Evolutionary conservation across 2,113 vertebrate genomes (phyloP).

Genomic region (Pardalotus punctatus): DNA sequence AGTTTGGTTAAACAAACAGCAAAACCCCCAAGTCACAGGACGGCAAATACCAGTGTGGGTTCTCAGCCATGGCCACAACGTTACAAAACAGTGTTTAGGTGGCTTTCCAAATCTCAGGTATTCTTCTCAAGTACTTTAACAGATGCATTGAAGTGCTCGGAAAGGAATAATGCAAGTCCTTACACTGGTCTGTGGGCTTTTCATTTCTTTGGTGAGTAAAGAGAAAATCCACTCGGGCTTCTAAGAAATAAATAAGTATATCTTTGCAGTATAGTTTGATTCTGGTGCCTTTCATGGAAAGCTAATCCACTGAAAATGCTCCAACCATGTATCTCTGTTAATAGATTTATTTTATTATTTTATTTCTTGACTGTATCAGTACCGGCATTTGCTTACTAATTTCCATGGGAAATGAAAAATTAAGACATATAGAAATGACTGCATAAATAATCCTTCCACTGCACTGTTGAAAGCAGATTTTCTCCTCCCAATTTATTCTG

Average conservation of each 20-base stretch:
- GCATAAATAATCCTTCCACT: not conserved
- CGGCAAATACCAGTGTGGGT: not conserved
- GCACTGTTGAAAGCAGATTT: not conserved
- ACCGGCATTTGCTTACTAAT: not conserved
- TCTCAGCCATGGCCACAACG: not conserved
- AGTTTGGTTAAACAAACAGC: not conserved
- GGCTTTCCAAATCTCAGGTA: not conserved
- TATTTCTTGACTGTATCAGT: not conserved
- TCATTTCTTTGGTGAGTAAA: not conserved
- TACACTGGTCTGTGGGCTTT: not conserved
- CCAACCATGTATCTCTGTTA: not conserved
- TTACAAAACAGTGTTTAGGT: not conserved
- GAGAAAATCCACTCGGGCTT: not conserved
- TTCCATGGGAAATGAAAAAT: not conserved
- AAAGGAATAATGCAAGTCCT: not conserved
- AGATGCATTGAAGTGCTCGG: fast-evolving
- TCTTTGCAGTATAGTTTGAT: not conserved
- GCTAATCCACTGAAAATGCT: not conserved
- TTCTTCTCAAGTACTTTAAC: not conserved
- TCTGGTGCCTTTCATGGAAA: not conserved
- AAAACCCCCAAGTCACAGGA: not conserved
- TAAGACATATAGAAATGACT: not conserved
- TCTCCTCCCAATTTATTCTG: not conserved
- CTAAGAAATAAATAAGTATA: not conserved
- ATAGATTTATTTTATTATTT: not conserved